A percentile compares a stretch with the other conserved stretches of the same genome.
These are phyloP conservation scores for Orthosia cruda DNA, from an alignment of 2,888 invertebrate genomes.

Conservation along the genomic window DNA sequence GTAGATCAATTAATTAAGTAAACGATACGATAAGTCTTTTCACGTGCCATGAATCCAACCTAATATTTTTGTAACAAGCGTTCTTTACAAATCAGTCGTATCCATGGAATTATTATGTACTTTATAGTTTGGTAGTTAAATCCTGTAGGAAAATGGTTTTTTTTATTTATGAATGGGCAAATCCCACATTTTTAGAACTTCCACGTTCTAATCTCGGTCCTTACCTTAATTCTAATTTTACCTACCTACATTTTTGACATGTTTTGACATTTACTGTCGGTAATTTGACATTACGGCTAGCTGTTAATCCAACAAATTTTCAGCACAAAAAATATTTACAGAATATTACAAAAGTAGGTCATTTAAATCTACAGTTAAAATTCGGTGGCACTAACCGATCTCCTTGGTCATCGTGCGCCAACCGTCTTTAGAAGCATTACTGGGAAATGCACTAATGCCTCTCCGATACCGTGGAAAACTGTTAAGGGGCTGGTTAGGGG, in stretches of 20 bases:
- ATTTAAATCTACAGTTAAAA: conserved; percentile 41
- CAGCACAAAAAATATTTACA: too few relatives aligned
- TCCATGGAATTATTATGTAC: too few relatives aligned
- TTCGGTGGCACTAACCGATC: conserved; percentile 72
- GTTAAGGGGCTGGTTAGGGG: conserved; percentile 91
- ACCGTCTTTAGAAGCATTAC: conserved; percentile 91
- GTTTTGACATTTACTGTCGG: not conserved
- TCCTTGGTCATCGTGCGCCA: conserved; percentile 87
- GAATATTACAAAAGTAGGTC: not conserved
- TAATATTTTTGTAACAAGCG: not conserved
- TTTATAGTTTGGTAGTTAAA: not conserved
- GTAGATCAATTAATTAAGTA: not conserved
- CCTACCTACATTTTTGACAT: not conserved
- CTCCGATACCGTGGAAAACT: conserved; percentile 90
- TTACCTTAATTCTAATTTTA: not conserved
- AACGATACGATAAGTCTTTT: not conserved
- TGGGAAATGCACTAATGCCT: conserved; percentile 91
- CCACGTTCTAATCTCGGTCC: not conserved
- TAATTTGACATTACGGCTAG: not conserved
- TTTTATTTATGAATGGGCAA: not conserved
- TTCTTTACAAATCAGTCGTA: not conserved
- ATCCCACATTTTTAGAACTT: not conserved
- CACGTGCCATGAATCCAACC: not conserved
- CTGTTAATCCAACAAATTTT: not conserved
- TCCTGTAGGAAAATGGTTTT: too few relatives aligned